phyloP scores from a whole-genome alignment of 35 echinoderm and acorn worm genomes.

The Diadema setosum region DNA sequence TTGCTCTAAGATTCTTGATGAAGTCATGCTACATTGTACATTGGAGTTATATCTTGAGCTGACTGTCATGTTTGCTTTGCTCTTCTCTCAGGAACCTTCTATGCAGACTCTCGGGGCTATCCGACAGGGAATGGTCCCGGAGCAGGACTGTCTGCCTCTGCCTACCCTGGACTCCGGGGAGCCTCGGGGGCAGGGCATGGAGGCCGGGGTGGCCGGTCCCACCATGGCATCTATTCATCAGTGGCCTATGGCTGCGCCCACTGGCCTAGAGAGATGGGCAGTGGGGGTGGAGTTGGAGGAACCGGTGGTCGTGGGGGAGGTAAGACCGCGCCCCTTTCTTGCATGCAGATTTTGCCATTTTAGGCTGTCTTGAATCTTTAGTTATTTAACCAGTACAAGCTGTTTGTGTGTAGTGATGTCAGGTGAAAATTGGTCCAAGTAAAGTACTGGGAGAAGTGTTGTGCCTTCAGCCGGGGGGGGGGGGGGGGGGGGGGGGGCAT shows the following conservation, averaged over 20 bases:
- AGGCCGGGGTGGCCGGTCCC: constrained; percentile 68
- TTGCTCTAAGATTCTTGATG: too few relatives aligned
- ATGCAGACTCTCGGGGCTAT: constrained; percentile 65
- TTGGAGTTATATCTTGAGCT: too few relatives aligned
- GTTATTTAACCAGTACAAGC: too few relatives aligned
- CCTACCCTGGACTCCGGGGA: background rate
- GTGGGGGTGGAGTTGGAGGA: constrained; percentile 65
- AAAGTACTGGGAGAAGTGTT: too few relatives aligned
- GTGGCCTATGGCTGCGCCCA: constrained; percentile 59
- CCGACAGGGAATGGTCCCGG: constrained; percentile 47
- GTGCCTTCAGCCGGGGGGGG: too few relatives aligned
- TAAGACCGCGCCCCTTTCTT: too few relatives aligned
- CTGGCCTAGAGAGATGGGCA: constrained; percentile 50
- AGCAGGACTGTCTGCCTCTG: constrained; percentile 5
- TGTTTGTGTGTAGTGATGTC: too few relatives aligned
- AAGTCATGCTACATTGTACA: too few relatives aligned
- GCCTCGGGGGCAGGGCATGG: constrained; percentile 77
- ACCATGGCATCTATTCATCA: constrained; percentile 61
- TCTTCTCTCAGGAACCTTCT: constrained; percentile 42
- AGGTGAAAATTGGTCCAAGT: too few relatives aligned
- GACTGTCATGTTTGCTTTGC: background rate
- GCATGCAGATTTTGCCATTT: too few relatives aligned
- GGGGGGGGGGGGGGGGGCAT: too few relatives aligned
- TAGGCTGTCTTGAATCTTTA: too few relatives aligned
- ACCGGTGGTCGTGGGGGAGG: constrained; percentile 42